These are phyloP conservation scores for Nephrotoma flavescens DNA, from an alignment of 2,888 invertebrate species.

Conservation along the genomic window DNA sequence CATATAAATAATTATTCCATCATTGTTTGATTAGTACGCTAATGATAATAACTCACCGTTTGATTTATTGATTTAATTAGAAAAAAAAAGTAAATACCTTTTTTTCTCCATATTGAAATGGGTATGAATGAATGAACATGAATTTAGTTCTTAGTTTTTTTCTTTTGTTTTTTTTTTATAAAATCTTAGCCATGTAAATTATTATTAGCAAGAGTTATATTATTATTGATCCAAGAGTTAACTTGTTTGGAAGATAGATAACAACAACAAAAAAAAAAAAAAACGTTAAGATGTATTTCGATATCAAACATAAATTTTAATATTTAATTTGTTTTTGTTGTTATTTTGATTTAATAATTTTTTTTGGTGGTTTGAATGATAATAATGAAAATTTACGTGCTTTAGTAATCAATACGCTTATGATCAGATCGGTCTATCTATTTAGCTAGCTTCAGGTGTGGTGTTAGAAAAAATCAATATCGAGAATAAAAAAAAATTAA, in stretches of 20 bases:
- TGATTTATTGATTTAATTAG: not conserved
- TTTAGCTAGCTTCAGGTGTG: no score
- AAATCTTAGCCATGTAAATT: not conserved
- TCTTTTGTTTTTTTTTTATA: not conserved
- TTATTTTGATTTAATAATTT: not conserved
- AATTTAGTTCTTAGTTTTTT: not conserved
- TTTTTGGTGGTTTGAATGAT: not conserved
- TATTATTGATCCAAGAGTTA: not conserved
- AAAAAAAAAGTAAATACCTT: not conserved
- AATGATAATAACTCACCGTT: not conserved
- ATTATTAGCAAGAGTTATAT: not conserved
- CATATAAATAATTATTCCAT: not conserved
- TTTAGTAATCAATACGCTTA: not conserved
- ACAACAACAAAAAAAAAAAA: not conserved
- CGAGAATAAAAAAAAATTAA: not conserved
- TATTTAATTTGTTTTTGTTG: not conserved
- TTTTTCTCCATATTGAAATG: not conserved
- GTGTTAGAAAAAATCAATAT: not conserved
- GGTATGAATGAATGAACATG: not conserved
- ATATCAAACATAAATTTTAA: not conserved
- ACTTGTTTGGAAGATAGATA: not conserved
- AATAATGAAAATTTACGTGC: not conserved
- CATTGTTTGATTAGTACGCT: not conserved
- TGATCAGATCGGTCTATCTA: not conserved
- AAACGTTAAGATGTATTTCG: not conserved